Percentiles rank a stretch among this genome's conserved stretches.
Evolutionary conservation across 2,113 vertebrate genomes (phyloP).

Genomic region (Anguilla japonica): DNA sequence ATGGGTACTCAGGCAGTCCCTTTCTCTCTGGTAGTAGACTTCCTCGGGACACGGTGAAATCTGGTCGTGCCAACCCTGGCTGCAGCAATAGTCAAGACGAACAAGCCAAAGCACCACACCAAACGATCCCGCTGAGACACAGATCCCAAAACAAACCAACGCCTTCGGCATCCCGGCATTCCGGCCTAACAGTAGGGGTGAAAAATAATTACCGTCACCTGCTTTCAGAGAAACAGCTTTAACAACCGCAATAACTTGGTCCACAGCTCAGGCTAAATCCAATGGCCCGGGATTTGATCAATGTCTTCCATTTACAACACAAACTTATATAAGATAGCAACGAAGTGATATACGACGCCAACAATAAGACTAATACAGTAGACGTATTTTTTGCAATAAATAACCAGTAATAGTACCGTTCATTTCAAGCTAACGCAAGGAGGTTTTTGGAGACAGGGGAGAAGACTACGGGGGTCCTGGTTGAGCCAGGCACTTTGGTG

Average conservation of each 20-base stretch:
- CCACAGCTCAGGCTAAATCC: slow-evolving; percentile 43
- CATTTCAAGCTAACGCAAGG: neutral
- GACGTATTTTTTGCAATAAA: slow-evolving; percentile 64
- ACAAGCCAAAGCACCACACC: slow-evolving; percentile 39
- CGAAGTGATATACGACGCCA: slow-evolving; percentile 53
- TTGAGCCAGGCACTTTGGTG: slow-evolving; percentile 43
- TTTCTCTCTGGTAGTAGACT: neutral
- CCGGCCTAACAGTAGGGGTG: neutral
- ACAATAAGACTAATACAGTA: slow-evolving; percentile 36
- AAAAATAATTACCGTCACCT: slow-evolving; percentile 36
- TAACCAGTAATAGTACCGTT: neutral
- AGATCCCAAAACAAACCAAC: slow-evolving; percentile 28
- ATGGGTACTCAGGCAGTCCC: neutral
- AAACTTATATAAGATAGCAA: slow-evolving; percentile 35
- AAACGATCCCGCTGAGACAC: slow-evolving; percentile 30
- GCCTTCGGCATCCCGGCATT: slow-evolving; percentile 22
- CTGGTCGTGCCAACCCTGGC: neutral
- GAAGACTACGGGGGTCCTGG: slow-evolving; percentile 10
- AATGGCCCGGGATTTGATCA: slow-evolving; percentile 51
- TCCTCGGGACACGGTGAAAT: neutral
- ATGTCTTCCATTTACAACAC: slow-evolving; percentile 64
- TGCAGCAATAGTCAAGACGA: slow-evolving; percentile 46
- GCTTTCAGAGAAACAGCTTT: slow-evolving; percentile 62
- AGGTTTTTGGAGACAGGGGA: slow-evolving; percentile 34
- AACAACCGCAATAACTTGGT: slow-evolving; percentile 54